Conservation (phyloP, 2,888 invertebrate genomes). For the Tuberolachnus salignus region DNA sequence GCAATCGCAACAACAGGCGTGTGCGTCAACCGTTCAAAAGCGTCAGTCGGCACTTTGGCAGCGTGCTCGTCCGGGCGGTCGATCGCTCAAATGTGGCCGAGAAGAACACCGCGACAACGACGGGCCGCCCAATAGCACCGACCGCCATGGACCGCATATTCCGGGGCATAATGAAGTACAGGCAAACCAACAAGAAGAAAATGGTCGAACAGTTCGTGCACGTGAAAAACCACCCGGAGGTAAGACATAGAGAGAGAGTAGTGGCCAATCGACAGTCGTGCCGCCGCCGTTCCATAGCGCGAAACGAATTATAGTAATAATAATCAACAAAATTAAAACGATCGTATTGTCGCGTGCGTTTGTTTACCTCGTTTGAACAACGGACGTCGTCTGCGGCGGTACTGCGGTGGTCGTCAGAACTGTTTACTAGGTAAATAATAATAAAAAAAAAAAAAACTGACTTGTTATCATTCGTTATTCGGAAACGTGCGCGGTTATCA, state of each 20-base stretch:
- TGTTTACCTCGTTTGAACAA: not conserved
- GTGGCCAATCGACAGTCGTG: not conserved
- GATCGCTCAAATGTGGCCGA: not conserved
- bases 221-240: conserved; percentile 87
- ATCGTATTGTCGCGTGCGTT: too few relatives aligned
- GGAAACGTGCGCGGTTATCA: conserved; percentile 5
- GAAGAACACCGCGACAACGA: not conserved
- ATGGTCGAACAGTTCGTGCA: conserved; percentile 93
- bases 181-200: conserved; percentile 77
- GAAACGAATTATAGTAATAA: too few relatives aligned
- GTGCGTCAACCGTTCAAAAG: not conserved
- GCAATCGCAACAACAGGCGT: conserved; percentile 5
- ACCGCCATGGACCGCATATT: conserved; percentile 81
- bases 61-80: not conserved
- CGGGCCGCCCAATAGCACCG: not conserved
- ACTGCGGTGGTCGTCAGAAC: not conserved
- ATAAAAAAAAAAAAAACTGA: not conserved
- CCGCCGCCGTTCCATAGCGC: not conserved
- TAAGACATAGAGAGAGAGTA: conserved; percentile 66
- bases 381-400: not conserved
- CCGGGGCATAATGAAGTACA: conserved; percentile 87
- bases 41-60: not conserved
- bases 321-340: too few relatives aligned
- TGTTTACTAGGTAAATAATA: not conserved
- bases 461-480: not conserved